Base-by-base conservation (phyloP, 2,888 invertebrate species). In the Corbicula japonica region DNA sequence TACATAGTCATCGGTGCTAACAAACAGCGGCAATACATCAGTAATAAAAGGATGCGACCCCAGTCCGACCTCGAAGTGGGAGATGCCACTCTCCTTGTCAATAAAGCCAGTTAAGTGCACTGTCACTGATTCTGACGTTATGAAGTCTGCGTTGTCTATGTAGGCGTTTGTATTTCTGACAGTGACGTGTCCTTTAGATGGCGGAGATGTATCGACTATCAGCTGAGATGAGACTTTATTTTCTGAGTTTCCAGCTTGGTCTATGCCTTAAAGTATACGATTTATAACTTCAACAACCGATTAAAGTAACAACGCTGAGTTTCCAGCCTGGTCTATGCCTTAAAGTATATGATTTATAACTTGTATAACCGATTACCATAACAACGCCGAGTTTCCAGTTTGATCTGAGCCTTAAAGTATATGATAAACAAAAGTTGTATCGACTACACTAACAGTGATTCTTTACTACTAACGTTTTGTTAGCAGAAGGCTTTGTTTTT, bases 71-170 rank as follows among this genome's bases (percentile, higher is more conserved):
- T 68, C 52, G 30, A 60, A 66, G 44, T 68, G 34, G 8, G 61
- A 52, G 23, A 74, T 74, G 10, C 74, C 68, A 60, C 74, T 74
- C n/a, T 74, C 50, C n/a, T 35, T 18, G 44, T 74, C 68, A n/a
- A 23, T 21, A 32, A 74, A 61, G 18, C 68, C 66, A 28, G 3
- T 4, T 10, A 66, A 15, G 32, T 34, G 8, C 1, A 70, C 6
- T 18, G n/a, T n/a, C n/a, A 15, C 46, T 23, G 8, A 48, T 0
- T 21, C n/a, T 1, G 23, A 18, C n/a, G 58, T 32, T 21, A 23
- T 50, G 21, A 70, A 38, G 18, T 34, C 48, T 18, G n/a, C 30
- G 26, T 8, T 8, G 15, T n/a, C 21, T 26, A 23, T 3, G 26
- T 50, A 18, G 15, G 35, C 48, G n/a, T 48, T 50, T 26, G n/a